Percentiles rank a stretch among this genome's conserved stretches.
Evolutionary conservation across 2,113 vertebrate genomes (phyloP).

Genomic region (Chlorodrepanis virens): DNA sequence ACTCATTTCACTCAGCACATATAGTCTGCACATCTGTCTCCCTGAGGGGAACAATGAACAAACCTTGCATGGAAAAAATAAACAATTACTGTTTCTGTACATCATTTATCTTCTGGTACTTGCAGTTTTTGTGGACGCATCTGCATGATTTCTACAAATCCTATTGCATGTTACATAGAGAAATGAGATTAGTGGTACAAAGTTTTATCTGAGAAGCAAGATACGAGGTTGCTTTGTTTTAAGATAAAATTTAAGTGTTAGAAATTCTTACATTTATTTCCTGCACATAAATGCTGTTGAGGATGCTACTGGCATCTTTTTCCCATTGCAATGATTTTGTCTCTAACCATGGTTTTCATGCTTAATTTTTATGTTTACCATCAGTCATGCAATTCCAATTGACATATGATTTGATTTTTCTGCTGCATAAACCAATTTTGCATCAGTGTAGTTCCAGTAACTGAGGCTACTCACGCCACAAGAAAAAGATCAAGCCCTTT

Average conservation of each 20-base stretch:
- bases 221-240: not conserved
- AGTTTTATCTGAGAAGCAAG: not conserved
- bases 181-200: not conserved
- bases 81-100: not conserved
- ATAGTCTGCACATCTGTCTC: not conserved
- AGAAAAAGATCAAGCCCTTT: not conserved
- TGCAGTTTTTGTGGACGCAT: not conserved
- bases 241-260: not conserved
- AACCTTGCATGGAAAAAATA: not conserved
- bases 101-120: not conserved
- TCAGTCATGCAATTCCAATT: slow-evolving; percentile 29
- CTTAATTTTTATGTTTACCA: slow-evolving; percentile 40
- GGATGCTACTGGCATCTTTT: not conserved
- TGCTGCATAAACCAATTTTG: slow-evolving; percentile 48
- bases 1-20: not conserved
- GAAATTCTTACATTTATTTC: not conserved
- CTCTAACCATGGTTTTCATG: not conserved
- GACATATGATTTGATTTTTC: slow-evolving; percentile 57
- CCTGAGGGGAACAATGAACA: not conserved
- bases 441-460: slow-evolving; percentile 31
- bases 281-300: not conserved
- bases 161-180: not conserved
- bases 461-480: not conserved
- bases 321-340: not conserved
- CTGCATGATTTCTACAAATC: not conserved